Evolutionary conservation across 2,113 vertebrate species (phyloP), one percentile per base, ranked within the genome.

Genomic region (Struthio camelus): DNA sequence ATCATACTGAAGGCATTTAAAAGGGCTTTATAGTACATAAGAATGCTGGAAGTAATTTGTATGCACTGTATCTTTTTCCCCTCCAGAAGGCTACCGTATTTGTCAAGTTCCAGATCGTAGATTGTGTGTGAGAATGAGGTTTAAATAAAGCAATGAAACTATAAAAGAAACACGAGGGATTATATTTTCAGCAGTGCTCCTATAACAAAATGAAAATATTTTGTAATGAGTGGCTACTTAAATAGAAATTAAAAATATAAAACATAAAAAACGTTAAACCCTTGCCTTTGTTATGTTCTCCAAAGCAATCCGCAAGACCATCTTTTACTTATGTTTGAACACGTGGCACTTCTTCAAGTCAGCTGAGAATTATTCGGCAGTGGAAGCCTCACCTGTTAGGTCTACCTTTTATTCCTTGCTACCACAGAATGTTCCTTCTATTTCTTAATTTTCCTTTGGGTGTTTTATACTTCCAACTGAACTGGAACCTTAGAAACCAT

Each of bases 1-100:
- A 59, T 95, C 46, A 81, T 80, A 87, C 54, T 81, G 89, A 90
- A 97, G 77, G 80, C 82, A 89, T 91, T 85, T 38, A n/a, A 44
- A 94, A 92, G 84, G 61, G 87, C 95, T 89, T 91, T 91, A 59
- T 12, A 80, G 50, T 27, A 25, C 40, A 15, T 53, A 82, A 80
- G 87, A 86, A 67, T 36, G n/a, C 38, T 71, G 53, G 83, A 76
- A 73, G 53, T 78, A 67, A 32, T 89, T 94, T 93, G 90, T 48
- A 59, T 80, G 70, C 24, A 28, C 36, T 54, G 11, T 87, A 10
- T 28, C 62, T 86, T 66, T 65, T 71, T 27, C 9, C 16, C 15
- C 38, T 84, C 38, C 73, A 64, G 89, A 95, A 79, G 87, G n/a
- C 77, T 93, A 85, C 13, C 15, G 77, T 30, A 40, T 89, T 48